Percentiles rank a stretch among this genome's conserved stretches.
These are phyloP conservation scores for Pollenia amentaria DNA, from an alignment of 2,888 invertebrate species.

Conservation along the genomic window DNA sequence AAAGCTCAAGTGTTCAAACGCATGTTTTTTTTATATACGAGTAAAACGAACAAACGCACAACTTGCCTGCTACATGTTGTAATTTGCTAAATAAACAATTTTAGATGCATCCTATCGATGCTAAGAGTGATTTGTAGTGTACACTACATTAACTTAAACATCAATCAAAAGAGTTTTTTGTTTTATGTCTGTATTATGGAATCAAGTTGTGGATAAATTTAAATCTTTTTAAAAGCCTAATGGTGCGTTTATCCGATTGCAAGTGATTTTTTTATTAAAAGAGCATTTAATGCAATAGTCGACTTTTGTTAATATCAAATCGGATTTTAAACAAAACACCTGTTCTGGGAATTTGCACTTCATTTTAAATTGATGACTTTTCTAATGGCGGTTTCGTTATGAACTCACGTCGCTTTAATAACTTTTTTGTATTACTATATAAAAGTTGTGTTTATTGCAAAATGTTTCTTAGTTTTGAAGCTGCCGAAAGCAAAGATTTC, in stretches of 20 bases:
- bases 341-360: background rate
- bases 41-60: constrained; percentile 10
- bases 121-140: constrained; percentile 17
- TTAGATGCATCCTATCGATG: background rate
- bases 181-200: background rate
- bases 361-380: too few species aligned
- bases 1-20: constrained; percentile 33
- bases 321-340: background rate
- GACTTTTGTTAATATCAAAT: too few species aligned
- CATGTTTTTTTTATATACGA: constrained; percentile 22
- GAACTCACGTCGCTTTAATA: too few species aligned
- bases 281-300: background rate
- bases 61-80: constrained; percentile 11
- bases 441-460: too few species aligned
- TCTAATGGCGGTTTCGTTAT: too few species aligned
- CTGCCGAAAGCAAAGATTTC: too few species aligned
- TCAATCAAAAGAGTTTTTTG: constrained; percentile 12
- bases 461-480: too few species aligned
- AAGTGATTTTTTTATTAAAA: too few species aligned
- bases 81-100: constrained; percentile 7
- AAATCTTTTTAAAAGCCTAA: constrained; percentile 19
- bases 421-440: too few species aligned
- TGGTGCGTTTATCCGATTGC: background rate
- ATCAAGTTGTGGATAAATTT: background rate
- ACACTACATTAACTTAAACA: constrained; percentile 41